These are phyloP conservation scores for Acropternis orthonyx DNA, from an alignment of 2,797 vertebrate species.

Conservation along the genomic window DNA sequence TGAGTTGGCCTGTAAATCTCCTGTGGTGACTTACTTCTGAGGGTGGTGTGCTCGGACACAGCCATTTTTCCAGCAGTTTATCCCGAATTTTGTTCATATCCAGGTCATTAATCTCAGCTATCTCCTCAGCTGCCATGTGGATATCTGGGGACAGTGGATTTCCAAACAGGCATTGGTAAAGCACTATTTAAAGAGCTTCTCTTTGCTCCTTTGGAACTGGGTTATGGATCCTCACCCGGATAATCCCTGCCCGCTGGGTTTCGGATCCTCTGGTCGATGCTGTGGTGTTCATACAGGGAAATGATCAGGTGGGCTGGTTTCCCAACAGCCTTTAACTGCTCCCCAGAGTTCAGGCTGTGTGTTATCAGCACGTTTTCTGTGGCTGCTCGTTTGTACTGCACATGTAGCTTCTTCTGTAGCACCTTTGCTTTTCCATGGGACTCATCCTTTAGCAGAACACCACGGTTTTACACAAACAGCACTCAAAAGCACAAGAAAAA, in stretches of 20 bases:
- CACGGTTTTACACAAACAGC: not conserved
- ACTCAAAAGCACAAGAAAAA: not conserved
- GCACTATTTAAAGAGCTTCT: not conserved
- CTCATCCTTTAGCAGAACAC: constrained; percentile 67
- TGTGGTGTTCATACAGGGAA: constrained; percentile 88
- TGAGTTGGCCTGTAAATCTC: not conserved
- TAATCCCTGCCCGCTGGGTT: constrained; percentile 78
- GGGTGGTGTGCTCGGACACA: constrained; percentile 80
- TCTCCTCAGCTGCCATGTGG: constrained; percentile 86
- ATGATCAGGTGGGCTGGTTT: constrained; percentile 85
- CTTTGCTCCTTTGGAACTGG: not conserved
- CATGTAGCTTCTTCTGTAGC: constrained; percentile 84
- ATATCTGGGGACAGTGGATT: constrained; percentile 80
- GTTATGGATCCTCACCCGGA: constrained; percentile 79
- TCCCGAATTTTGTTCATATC: constrained; percentile 88
- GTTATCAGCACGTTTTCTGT: constrained; percentile 86
- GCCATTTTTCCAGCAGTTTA: constrained; percentile 90
- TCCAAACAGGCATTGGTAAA: not conserved
- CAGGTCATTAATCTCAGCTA: constrained; percentile 87
- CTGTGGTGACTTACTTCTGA: constrained; percentile 72
- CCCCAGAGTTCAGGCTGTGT: constrained; percentile 78
- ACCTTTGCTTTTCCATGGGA: constrained; percentile 76
- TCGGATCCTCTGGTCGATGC: constrained; percentile 82
- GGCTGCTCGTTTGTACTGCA: constrained; percentile 86
- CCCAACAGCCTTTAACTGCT: constrained; percentile 81